Base-by-base conservation (phyloP, 1,140 invertebrate genomes). In the Pogonomyrmex barbatus region DNA sequence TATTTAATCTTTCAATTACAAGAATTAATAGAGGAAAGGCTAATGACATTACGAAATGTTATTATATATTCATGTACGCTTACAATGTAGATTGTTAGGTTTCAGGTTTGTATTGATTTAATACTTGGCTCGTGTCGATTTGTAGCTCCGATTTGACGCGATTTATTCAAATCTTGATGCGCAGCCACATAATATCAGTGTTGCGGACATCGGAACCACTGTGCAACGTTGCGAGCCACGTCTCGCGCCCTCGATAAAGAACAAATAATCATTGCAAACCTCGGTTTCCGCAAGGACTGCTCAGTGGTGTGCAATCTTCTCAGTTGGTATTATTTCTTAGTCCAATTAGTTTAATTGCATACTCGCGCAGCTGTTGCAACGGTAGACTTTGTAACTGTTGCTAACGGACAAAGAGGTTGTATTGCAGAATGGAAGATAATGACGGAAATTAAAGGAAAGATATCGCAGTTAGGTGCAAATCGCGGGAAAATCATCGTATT, bases 271-370 rank as follows among this genome's bases (percentile, higher is more conserved):
- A 73, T 73, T 12, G 67, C 79, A 45, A 82, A 82, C 54, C 67
- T 82, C 79, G 54, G 79, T 81, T 71, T 82, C 56, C 77, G 56
- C 77, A 82, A 71, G 77, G 63, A 82, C 63, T 82, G 75, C 47
- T 70, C 77, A 79, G 77, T 33, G 54, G 77, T 52, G 36, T 70
- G 85, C 85, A 86, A 86, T 86, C 77, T 68, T 82, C 77, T 81
- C 85, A 70, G 85, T 82, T 81, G 85, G 77, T 75, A 87, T 87
- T 87, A 87, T 83, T 75, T 87, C 85, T 68, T 70, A 83, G 85
- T 87, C 68, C 79, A 83, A 87, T 81, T 83, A 75, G 79, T 84
- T 87, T 87, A 87, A 83, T 87, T 87, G 78, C 60, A 81, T 65
- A 84, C 78, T 73, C 58, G 65, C 81, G 77, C 65, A 84, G 77